A percentile compares a stretch with the other conserved stretches of the same genome.
These are phyloP conservation scores for Smittia sp. DNA, from an alignment of 2,888 invertebrate genomes.

Conservation along the genomic window DNA sequence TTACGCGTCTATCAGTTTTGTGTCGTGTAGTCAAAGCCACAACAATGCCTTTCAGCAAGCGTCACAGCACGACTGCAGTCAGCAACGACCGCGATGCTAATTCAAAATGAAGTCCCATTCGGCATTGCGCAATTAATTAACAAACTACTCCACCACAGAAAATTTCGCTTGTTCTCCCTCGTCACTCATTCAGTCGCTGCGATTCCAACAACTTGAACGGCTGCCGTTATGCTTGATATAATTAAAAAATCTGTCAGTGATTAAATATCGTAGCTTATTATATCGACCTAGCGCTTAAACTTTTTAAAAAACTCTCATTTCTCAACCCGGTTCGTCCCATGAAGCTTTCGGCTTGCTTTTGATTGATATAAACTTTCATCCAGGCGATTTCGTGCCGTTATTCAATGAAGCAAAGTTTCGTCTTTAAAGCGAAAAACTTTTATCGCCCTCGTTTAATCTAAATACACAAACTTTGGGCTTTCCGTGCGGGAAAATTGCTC, in stretches of 20 bases:
- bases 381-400: neutral
- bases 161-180: neutral
- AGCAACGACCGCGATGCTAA: too few species aligned
- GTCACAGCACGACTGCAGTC: too few species aligned
- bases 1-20: neutral
- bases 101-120: too few species aligned
- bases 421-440: neutral
- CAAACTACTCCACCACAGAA: neutral
- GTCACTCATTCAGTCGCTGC: neutral
- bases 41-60: too few species aligned
- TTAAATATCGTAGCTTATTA: slow-evolving; percentile 11
- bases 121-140: too few species aligned
- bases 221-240: slow-evolving; percentile 16
- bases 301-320: neutral
- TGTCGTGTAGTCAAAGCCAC: too few species aligned
- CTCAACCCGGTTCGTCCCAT: neutral
- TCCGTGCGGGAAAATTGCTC: neutral
- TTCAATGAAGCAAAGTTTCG: neutral
- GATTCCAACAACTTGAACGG: neutral
- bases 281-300: neutral
- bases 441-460: neutral
- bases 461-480: neutral
- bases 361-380: slow-evolving; percentile 10
- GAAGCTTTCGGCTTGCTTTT: neutral
- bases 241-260: slow-evolving; percentile 35